These are phyloP conservation scores for Euwallacea similis DNA, from an alignment of 1,140 invertebrate genomes.

Conservation along the genomic window DNA sequence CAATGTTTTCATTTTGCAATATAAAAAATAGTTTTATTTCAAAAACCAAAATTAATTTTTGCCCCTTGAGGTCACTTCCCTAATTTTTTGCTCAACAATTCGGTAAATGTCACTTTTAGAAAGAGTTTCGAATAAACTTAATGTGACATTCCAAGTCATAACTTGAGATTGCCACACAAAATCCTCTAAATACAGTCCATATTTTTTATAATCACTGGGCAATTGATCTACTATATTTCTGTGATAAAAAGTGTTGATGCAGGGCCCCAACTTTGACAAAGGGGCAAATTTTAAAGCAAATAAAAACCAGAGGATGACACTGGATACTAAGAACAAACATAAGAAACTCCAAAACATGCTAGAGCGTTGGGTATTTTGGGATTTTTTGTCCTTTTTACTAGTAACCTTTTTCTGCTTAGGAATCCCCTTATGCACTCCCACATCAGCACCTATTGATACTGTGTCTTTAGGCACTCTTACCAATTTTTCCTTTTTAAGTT, in stretches of 20 bases:
- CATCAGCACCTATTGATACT: background rate
- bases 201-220: conserved; percentile 12
- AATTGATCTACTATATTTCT: background rate
- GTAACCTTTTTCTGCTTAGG: background rate
- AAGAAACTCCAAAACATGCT: background rate
- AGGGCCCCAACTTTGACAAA: background rate
- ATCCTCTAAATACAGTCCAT: conserved; percentile 1
- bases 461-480: conserved; percentile 23
- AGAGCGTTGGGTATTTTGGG: background rate
- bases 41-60: too few species aligned
- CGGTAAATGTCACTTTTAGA: background rate
- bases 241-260: conserved; percentile 15
- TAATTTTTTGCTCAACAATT: too few species aligned
- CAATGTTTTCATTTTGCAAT: too few species aligned
- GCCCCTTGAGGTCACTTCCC: too few species aligned
- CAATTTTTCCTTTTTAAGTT: conserved; percentile 45
- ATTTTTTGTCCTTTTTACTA: conserved; percentile 11
- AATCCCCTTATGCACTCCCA: background rate
- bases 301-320: conserved; percentile 8
- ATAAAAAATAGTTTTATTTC: too few species aligned
- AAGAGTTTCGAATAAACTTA: background rate
- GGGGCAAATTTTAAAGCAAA: conserved; percentile 12
- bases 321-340: conserved; percentile 6
- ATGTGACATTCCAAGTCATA: background rate
- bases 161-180: background rate